A percentile compares a stretch with the other conserved stretches of the same genome.
phyloP scores from a whole-genome alignment of 1,140 invertebrate species.

The Amphibalanus amphitrite region DNA sequence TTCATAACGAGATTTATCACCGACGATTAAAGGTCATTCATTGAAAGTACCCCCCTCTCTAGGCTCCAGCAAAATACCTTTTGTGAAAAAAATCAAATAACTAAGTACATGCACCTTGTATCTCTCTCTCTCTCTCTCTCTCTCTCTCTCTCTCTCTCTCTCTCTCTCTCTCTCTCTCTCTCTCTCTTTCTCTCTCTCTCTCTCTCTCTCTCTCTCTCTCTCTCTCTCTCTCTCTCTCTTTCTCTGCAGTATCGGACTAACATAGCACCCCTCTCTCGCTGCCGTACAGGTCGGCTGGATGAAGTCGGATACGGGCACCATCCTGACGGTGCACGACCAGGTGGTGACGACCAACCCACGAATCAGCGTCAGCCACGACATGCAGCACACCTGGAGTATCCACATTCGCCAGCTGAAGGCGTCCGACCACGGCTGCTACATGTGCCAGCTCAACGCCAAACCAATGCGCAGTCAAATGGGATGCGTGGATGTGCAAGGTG shows the following conservation, averaged over 20 bases:
- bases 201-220: slow-evolving; percentile 6
- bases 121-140: too few relatives aligned
- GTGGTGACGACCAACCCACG: slow-evolving; percentile 18
- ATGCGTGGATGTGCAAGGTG: slow-evolving; percentile 14
- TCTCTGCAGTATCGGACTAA: background rate
- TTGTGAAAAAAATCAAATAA: too few relatives aligned
- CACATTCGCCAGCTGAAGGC: slow-evolving; percentile 14
- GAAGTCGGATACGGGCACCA: slow-evolving; percentile 11
- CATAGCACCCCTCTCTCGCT: background rate
- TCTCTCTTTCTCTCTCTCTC: slow-evolving; percentile 11
- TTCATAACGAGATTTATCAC: too few relatives aligned
- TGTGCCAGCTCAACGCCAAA: slow-evolving; percentile 18
- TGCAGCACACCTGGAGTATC: slow-evolving; percentile 17
- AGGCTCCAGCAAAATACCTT: too few relatives aligned
- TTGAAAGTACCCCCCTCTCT: too few relatives aligned
- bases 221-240: slow-evolving; percentile 5
- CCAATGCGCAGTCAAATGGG: slow-evolving; percentile 14
- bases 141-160: slow-evolving; percentile 5
- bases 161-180: slow-evolving; percentile 9
- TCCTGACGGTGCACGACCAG: slow-evolving; percentile 14
- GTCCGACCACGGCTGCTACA: slow-evolving; percentile 16
- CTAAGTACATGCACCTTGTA: too few relatives aligned
- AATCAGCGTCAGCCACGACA: slow-evolving; percentile 17
- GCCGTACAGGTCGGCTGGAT: background rate
- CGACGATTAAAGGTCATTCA: too few relatives aligned